Base-by-base conservation (phyloP, 2,113 vertebrate genomes). In the Beaufortia kweichowensis region DNA sequence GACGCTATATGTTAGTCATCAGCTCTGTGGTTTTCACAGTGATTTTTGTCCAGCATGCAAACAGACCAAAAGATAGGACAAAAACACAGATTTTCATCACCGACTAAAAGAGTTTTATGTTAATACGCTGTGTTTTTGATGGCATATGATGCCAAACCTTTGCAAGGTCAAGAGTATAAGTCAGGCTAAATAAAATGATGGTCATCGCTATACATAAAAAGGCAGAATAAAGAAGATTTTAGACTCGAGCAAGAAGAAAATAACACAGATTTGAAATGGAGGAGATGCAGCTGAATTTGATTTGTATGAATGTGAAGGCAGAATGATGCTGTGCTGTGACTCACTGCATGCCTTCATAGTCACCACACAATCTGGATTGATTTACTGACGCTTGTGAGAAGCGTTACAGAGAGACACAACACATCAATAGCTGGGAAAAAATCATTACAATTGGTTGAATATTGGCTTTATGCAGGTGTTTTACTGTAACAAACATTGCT, bases 301-400 rank as follows among this genome's bases (percentile, higher is more conserved):
- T 66, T 74, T 29, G 57, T 39, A 48, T 60, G 57, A 29, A 59
- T 19, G 23, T 41, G 24, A 43, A 29, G 33, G 55, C 50, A 57
- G 53, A 10, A 59, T 72, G 23, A 39, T 11, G 0, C 21, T 60
- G 55, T 50, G 43, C 43, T 31, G 65, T 74, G 71, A 74, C 56
- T 74, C 71, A 74, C 71, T 74, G 71, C 71, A 31, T 61, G 71
- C 71, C 57, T 74, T 74, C 57, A 61, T 46, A 46, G 41, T 62
- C 71, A 48, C 56, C 48, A 57, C 71, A 74, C 35, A 74, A 46
- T 61, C 70, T 74, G 57, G 39, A 74, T 23, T 74, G 71, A 74
- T 74, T 74, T 61, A 59, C 14, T 28, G 23, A 71, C 59, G 68
- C 33, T 70, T 28, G 7, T 56, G 31, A 10, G 21, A 57, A 55